phyloP scores from a whole-genome alignment of 2,797 vertebrate species.

The Dromococcyx pavoninus region DNA sequence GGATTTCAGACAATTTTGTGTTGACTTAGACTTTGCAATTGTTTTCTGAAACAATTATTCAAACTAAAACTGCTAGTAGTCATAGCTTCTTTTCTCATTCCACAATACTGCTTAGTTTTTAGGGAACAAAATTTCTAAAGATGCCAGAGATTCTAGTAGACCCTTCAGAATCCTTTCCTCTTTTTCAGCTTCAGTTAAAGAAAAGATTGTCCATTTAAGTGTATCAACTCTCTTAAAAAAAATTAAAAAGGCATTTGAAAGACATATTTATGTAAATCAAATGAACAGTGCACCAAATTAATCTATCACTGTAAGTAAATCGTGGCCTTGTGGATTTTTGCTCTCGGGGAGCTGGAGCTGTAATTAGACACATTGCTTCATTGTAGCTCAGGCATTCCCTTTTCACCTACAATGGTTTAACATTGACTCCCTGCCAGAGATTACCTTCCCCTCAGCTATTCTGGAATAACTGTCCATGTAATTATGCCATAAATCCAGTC shows the following conservation, averaged over 20 bases:
- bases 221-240: background rate
- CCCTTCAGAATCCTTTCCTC: background rate
- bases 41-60: background rate
- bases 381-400: background rate
- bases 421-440: background rate
- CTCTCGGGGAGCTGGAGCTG: background rate
- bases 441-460: background rate
- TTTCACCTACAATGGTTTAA: background rate
- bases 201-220: background rate
- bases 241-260: background rate
- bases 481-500: conserved; percentile 17
- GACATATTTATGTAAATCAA: background rate
- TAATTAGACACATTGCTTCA: background rate
- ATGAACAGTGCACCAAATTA: background rate
- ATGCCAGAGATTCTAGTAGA: background rate
- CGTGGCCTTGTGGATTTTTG: background rate
- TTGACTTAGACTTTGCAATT: background rate
- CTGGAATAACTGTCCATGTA: background rate
- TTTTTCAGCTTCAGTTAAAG: background rate
- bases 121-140: background rate
- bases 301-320: background rate
- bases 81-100: background rate
- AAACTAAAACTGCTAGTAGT: background rate
- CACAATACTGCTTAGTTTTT: background rate
- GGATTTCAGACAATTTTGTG: background rate